Conservation (phyloP, 2,113 vertebrate species). For the Pao palembangensis region DNA sequence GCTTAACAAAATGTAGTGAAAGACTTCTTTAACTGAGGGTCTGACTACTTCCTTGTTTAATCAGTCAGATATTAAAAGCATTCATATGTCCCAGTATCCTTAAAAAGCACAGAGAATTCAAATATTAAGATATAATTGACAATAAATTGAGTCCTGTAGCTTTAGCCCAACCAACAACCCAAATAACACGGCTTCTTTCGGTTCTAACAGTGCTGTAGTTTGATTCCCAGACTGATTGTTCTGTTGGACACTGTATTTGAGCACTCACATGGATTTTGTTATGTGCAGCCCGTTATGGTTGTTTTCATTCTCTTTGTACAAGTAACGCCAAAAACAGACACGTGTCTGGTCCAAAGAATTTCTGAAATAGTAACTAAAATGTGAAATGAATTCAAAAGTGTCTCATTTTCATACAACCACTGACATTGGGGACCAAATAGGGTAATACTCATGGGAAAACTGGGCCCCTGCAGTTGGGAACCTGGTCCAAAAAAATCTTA, state of each 20-base stretch:
- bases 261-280: not conserved
- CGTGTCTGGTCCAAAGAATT: not conserved
- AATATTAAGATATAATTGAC: too few species aligned
- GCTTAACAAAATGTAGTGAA: not conserved
- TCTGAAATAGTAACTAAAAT: conserved; percentile 7
- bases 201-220: not conserved
- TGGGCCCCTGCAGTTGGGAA: conserved; percentile 55
- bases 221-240: conserved; percentile 4
- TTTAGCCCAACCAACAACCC: too few species aligned
- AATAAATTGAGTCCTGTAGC: too few species aligned
- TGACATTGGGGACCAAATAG: conserved; percentile 29
- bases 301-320: conserved; percentile 26
- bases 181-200: not conserved
- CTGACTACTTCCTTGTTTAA: too few species aligned
- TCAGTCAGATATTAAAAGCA: too few species aligned
- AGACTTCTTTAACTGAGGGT: too few species aligned
- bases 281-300: conserved; percentile 12
- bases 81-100: too few species aligned
- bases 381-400: conserved; percentile 24
- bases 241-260: not conserved
- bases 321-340: conserved; percentile 9
- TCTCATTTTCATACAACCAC: conserved; percentile 28
- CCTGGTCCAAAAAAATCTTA: conserved; percentile 58
- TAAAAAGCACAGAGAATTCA: too few species aligned
- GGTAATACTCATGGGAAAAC: conserved; percentile 55